Base-by-base conservation (phyloP, 2,797 vertebrate genomes). In the Poecilia wingei region DNA sequence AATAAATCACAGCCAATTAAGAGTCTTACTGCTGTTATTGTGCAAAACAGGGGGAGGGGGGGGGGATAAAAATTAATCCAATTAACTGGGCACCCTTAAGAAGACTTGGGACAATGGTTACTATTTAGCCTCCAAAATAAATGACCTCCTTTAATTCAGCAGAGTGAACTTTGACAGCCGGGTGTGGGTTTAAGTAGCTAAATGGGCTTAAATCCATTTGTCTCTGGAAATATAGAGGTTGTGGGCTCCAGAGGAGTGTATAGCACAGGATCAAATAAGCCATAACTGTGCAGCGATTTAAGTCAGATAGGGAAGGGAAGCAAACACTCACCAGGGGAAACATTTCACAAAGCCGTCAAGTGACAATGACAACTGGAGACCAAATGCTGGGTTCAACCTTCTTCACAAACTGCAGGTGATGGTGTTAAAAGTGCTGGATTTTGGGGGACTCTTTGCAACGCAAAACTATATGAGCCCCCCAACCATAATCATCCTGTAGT, bases 1-100 rank as follows among this genome's bases (percentile, higher is more conserved):
- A 89, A 81, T 72, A 90, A 91, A 92, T 88, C 89, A 83, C 86
- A 78, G 83, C 79, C 86, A 93, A 93, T 94, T 92, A 92, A 91
- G 86, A 84, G 87, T 84, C 78, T 88, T 91, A 89, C 84, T 91
- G 86, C 83, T 82, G 75, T 75, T 81, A 82, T 78, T 88, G 77
- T 72, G 20, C 13, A 51, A 22, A 25, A 33, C 9, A 6, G 4
- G 61, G 31, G 59, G 9, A 7, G 4, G 59, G 31, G 59, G 25
- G 57, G 70, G 31, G 66, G 33, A 25, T 13, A 61, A 61, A 61
- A 75, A 87, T 87, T 92, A 92, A 94, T 94, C 93, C 94, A 92
- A 92, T 95, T 94, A 94, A 85, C 33, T 75, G 59, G 74, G 51
- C 61, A 43, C 82, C 75, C 81, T 82, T 75, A 81, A 82, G 82